Percentiles rank a stretch among this genome's conserved stretches.
These are phyloP conservation scores for Ranitomeya variabilis DNA, from an alignment of 2,113 vertebrate species.

Conservation along the genomic window DNA sequence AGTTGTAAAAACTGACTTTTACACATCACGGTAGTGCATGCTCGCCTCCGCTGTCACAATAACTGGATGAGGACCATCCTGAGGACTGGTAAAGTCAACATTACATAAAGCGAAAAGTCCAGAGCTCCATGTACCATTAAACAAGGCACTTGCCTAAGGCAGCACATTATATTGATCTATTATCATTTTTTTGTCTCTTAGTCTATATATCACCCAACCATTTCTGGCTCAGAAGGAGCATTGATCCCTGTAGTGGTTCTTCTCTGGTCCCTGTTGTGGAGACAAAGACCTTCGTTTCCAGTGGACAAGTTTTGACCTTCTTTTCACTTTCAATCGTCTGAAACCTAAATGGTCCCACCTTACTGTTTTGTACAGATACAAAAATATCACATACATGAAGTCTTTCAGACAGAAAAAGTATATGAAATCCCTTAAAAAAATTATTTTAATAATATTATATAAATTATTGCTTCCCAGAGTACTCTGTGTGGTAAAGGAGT, in stretches of 20 bases:
- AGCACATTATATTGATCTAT: not conserved
- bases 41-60: not conserved
- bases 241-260: constrained; percentile 1
- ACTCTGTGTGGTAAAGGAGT: not conserved
- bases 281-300: not conserved
- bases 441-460: constrained; percentile 5
- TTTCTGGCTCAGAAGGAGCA: constrained; percentile 15
- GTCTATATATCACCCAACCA: not conserved
- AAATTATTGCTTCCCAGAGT: constrained; percentile 27
- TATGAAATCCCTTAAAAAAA: constrained; percentile 9
- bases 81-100: not conserved
- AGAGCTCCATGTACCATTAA: not conserved
- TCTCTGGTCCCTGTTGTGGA: constrained; percentile 1
- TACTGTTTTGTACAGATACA: not conserved
- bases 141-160: not conserved
- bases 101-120: not conserved
- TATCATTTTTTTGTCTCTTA: too few relatives aligned
- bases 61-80: not conserved
- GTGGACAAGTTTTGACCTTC: not conserved
- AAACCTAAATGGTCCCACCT: constrained; percentile 13
- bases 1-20: not conserved
- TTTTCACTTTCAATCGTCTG: not conserved
- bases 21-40: not conserved
- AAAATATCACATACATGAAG: not conserved
- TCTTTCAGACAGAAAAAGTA: not conserved